A percentile compares a stretch with the other conserved stretches of the same genome.
phyloP scores from a whole-genome alignment of 2,888 invertebrate genomes.

The Hylaea fasciaria region DNA sequence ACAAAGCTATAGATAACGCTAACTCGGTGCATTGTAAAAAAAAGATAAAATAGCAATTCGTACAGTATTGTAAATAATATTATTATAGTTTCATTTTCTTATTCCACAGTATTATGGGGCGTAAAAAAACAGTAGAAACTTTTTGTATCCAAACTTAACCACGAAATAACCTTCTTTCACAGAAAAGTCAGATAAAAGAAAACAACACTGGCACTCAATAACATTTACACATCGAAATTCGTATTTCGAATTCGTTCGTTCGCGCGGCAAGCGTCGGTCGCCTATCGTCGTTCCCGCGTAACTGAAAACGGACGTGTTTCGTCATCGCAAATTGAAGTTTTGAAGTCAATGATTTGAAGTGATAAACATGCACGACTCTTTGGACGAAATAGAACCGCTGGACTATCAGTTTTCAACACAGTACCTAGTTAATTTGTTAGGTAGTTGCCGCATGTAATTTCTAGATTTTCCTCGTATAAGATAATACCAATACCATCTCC shows the following conservation, averaged over 20 bases:
- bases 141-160: conserved; percentile 29
- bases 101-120: background rate
- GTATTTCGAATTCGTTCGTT: conserved; percentile 46
- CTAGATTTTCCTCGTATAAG: background rate
- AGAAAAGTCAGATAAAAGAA: conserved; percentile 33
- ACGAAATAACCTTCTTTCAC: conserved; percentile 51
- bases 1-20: conserved; percentile 50
- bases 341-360: too few species aligned
- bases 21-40: conserved; percentile 33
- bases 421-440: too few species aligned
- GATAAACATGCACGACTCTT: conserved; percentile 47
- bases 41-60: conserved; percentile 40
- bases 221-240: conserved; percentile 57
- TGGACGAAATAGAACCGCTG: conserved; percentile 19
- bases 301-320: conserved; percentile 66
- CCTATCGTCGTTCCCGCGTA: conserved; percentile 69
- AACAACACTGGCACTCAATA: conserved; percentile 62
- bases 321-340: conserved; percentile 61
- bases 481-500: conserved; percentile 5
- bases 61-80: conserved; percentile 24
- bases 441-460: too few species aligned
- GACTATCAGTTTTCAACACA: too few species aligned
- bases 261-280: conserved; percentile 68
- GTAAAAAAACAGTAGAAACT: conserved; percentile 12
- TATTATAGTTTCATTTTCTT: background rate